Percentiles rank a stretch among this genome's conserved stretches.
These are phyloP conservation scores for Nicator chloris DNA, from an alignment of 2,113 vertebrate species.

Conservation along the genomic window DNA sequence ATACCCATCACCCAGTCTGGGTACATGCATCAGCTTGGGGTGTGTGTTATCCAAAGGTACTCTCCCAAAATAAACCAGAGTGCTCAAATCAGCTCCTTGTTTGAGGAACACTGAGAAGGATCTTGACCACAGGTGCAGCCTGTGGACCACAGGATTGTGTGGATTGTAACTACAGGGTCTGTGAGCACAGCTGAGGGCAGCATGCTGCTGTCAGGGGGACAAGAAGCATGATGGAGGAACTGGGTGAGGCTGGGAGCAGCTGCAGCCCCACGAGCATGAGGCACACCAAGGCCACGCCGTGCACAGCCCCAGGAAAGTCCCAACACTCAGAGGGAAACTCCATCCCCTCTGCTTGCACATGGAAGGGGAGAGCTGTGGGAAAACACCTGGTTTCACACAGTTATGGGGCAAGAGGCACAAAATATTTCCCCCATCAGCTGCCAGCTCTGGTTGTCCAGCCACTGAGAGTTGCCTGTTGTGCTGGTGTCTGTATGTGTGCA, in stretches of 20 bases:
- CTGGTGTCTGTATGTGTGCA: neutral
- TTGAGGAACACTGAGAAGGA: neutral
- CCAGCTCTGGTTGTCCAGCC: neutral
- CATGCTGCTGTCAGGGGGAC: neutral
- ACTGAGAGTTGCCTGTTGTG: neutral
- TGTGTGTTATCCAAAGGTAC: neutral
- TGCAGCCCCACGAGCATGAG: accelerated
- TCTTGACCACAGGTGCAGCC: neutral
- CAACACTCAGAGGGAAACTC: neutral
- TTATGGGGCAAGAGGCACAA: neutral
- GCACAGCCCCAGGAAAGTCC: neutral
- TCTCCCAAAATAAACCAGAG: neutral
- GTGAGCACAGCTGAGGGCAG: neutral
- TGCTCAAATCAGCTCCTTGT: neutral
- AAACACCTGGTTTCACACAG: neutral
- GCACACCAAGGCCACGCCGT: neutral
- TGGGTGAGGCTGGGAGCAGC: neutral
- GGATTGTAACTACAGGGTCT: neutral
- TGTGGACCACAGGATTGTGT: neutral
- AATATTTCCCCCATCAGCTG: neutral
- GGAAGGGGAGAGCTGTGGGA: neutral
- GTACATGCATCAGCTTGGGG: accelerated
- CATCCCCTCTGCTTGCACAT: accelerated
- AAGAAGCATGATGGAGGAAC: accelerated
- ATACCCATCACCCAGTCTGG: neutral